phyloP scores from a whole-genome alignment of 2,797 vertebrate species.

The Manis pentadactyla region DNA sequence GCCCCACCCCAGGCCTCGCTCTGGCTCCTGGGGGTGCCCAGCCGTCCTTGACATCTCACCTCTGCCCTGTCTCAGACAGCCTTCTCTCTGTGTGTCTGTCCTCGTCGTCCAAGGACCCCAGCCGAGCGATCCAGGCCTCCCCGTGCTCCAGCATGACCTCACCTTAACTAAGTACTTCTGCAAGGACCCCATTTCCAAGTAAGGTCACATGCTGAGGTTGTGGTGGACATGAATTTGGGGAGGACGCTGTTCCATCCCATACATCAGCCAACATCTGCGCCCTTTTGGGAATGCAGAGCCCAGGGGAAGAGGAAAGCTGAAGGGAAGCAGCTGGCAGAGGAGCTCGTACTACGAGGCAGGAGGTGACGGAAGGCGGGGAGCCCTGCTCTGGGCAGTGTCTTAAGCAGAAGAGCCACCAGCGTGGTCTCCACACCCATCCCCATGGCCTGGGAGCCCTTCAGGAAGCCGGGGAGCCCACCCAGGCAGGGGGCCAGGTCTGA shows the following conservation, averaged over 20 bases:
- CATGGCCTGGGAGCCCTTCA: accelerated
- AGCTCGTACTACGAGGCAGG: accelerated
- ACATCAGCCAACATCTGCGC: accelerated
- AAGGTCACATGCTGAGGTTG: not conserved
- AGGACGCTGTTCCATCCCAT: not conserved
- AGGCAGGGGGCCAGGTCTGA: not conserved
- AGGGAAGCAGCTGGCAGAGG: accelerated
- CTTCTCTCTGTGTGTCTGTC: not conserved
- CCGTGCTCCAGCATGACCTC: not conserved
- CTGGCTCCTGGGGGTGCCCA: accelerated
- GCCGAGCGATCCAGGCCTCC: not conserved
- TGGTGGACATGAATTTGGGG: not conserved
- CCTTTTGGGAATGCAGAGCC: too few relatives aligned
- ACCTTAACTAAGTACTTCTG: not conserved
- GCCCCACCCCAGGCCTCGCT: not conserved
- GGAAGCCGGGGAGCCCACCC: not conserved
- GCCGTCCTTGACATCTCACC: accelerated
- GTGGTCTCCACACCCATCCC: not conserved
- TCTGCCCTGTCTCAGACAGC: not conserved
- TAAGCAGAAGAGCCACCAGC: not conserved
- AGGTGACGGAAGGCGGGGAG: accelerated
- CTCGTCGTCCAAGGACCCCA: not conserved
- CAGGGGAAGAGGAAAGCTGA: not conserved
- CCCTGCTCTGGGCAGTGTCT: accelerated
- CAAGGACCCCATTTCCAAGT: not conserved